Base-by-base conservation (phyloP, 2,797 vertebrate species). In the Decapterus maruadsi region DNA sequence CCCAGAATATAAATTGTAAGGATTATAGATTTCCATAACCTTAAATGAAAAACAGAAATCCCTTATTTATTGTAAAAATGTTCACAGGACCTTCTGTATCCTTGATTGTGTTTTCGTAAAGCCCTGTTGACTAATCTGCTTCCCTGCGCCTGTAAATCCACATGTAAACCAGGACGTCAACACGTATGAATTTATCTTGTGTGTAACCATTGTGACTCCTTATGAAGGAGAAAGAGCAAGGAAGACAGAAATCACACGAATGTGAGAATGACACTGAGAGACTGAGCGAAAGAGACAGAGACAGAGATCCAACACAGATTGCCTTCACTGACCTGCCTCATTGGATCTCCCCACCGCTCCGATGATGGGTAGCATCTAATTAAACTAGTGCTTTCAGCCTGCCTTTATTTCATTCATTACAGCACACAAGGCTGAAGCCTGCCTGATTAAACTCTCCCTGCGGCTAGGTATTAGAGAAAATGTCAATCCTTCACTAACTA, bases 341-440 rank as follows among this genome's bases (percentile, higher is more conserved):
- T 83, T 87, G 81, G 72, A 88, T 88, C 85, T 80, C 65, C 66
- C 53, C 72, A 69, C 75, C 1, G 54, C 69, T 80, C 78, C 64
- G 81, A 84, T 87, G 88, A 91, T 70, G 86, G 76, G 85, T 73
- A 86, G 81, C 89, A 82, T 86, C 86, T 90, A 89, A 92, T 93
- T 90, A 93, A 92, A 85, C 82, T 72, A 84, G 84, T 78, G 84
- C 88, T 88, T 87, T 91, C 82, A 86, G 80, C 74, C 84, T 68
- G 80, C 85, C 78, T 92, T 91, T 88, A 92, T 90, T 87, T 85
- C 69, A 90, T 91, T 88, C 84, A 90, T 92, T 91, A 90, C 22
- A 76, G 78, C 80, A 51, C 78, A 90, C 69, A 76, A 81, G 83
- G 78, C 83, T 78, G 73, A 85, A 59, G 80, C 72, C 78, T 68